Conservation (phyloP, 2,113 vertebrate species). For the Phalacrocorax carbo region DNA sequence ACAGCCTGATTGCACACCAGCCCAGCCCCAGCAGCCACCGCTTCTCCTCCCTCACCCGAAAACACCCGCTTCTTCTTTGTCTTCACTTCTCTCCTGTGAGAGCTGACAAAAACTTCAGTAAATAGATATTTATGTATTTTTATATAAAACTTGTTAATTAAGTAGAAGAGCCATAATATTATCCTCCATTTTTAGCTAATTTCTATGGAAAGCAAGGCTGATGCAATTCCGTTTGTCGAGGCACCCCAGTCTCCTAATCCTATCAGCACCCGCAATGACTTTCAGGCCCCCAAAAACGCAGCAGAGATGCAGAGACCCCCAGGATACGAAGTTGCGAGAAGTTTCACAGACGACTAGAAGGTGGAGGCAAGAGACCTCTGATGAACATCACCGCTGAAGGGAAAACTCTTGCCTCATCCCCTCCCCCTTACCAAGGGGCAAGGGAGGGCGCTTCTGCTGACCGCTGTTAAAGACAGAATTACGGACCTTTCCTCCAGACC, state of each 20-base stretch:
- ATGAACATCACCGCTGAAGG: neutral
- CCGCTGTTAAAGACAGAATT: neutral
- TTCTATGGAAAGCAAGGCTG: neutral
- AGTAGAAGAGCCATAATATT: neutral
- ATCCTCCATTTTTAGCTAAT: neutral
- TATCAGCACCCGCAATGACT: neutral
- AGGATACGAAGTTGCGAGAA: neutral
- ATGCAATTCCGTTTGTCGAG: too few relatives aligned
- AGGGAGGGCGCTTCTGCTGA: neutral
- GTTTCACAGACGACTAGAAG: neutral
- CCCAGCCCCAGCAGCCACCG: neutral
- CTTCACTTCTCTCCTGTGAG: neutral
- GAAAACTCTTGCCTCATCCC: neutral
- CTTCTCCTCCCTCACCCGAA: neutral
- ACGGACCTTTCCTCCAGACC: neutral
- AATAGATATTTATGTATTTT: neutral
- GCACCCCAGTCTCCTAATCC: neutral
- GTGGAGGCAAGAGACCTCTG: neutral
- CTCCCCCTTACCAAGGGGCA: neutral
- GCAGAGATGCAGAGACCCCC: neutral
- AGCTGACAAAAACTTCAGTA: neutral
- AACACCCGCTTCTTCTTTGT: neutral
- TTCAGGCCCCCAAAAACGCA: neutral
- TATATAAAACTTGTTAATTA: neutral
- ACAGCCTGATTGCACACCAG: neutral